phyloP scores from a whole-genome alignment of 2,888 invertebrate species.

The Drosophila picticornis region DNA sequence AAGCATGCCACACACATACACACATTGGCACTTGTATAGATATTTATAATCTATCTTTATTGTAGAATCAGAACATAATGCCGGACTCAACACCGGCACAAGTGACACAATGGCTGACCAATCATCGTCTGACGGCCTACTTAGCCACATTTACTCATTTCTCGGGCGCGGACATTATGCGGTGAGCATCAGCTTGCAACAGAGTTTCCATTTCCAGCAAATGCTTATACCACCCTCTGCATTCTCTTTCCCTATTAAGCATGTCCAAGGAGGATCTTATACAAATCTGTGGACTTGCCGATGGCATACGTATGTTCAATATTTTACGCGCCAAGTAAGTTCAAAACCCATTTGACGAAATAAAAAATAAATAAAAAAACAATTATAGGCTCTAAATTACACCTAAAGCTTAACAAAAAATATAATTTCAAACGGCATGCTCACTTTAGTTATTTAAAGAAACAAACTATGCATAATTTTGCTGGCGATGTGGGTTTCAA shows the following conservation, averaged over 20 bases:
- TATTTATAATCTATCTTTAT: not conserved
- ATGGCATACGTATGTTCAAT: constrained; percentile 97
- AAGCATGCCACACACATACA: constrained; percentile 45
- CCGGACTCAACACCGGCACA: constrained; percentile 90
- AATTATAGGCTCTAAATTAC: not conserved
- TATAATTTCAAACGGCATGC: not conserved
- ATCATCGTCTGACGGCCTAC: constrained; percentile 92
- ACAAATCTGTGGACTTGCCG: constrained; percentile 96
- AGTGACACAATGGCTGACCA: constrained; percentile 92
- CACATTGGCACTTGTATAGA: not conserved
- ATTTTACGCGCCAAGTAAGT: constrained; percentile 93
- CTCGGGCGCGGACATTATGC: constrained; percentile 94
- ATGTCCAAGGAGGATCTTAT: constrained; percentile 96
- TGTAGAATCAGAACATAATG: constrained; percentile 87
- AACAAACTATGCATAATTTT: not conserved
- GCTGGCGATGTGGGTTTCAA: not conserved
- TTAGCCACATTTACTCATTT: constrained; percentile 92
- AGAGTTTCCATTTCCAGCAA: not conserved
- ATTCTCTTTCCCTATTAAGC: constrained; percentile 81
- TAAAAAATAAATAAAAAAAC: not conserved
- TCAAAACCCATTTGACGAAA: not conserved
- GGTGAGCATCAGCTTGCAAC: constrained; percentile 84
- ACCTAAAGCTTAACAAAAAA: too few species aligned
- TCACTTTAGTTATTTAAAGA: not conserved
- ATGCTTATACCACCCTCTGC: not conserved